These are phyloP conservation scores for Centropus bengalensis DNA, from an alignment of 2,113 vertebrate species.

Conservation along the genomic window DNA sequence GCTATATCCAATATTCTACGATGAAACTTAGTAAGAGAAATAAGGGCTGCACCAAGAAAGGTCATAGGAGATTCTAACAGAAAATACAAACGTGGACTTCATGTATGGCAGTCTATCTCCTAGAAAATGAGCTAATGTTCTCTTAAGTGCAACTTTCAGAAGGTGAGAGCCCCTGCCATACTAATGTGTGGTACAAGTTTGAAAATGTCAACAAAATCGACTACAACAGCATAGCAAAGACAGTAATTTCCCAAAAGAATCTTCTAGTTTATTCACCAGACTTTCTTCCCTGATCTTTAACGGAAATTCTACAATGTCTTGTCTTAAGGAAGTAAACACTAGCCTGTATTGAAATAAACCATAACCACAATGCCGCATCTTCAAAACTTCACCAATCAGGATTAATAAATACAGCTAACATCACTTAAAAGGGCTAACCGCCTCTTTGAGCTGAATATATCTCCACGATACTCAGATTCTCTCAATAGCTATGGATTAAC, in stretches of 20 bases:
- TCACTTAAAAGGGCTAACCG: neutral
- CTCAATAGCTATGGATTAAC: neutral
- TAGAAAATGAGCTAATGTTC: neutral
- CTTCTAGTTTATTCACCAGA: neutral
- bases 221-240: neutral
- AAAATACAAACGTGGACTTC: neutral
- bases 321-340: neutral
- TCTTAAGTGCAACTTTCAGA: neutral
- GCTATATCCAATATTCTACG: neutral
- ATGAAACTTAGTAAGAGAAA: neutral
- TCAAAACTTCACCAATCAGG: neutral
- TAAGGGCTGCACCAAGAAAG: neutral
- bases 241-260: neutral
- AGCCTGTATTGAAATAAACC: neutral
- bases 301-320: neutral
- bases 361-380: neutral
- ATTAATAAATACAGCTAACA: neutral
- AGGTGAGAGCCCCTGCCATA: neutral
- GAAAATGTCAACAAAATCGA: neutral
- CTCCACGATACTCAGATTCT: neutral
- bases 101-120: neutral
- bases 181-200: rapidly evolving
- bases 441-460: neutral
- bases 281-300: neutral
- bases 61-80: neutral